Evolutionary conservation across 1,140 invertebrate genomes (phyloP), one percentile per base, ranked within the genome.

Genomic region (Apolygus lucorum): DNA sequence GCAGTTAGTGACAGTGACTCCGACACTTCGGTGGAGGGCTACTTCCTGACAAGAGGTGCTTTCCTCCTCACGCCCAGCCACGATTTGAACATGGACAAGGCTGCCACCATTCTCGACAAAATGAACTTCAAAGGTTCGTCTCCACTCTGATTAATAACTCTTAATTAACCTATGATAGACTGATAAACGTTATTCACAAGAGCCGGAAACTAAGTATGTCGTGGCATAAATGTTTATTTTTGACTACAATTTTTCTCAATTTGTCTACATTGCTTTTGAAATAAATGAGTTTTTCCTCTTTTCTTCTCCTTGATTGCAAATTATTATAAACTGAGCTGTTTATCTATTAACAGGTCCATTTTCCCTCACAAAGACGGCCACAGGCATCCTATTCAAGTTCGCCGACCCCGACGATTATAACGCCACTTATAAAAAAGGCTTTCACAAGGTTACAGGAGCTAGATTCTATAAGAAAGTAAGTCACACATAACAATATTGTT

Each of bases 371-470:
- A 91, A 90, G 81, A 92, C 90, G 0, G 90, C 90, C 68, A 92
- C 89, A 62, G 90, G 90, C n/a, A 91, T 92, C 74, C 82, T 91
- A 62, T 92, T 92, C 83, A 91, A 91, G 79, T 91, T 92, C 79
- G 90, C 88, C 72, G 87, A 88, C 77, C 88, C 88, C 74, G 90
- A 91, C 70, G 90, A 92, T 77, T 92, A 88, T 78, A 88, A 90
- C 78, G 87, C 88, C 76, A 89, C 91, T 42, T 91, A 87, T 81
- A 89, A 90, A 78, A 91, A 91, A 77, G 89, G 89, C 14, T 92
- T 92, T 79, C 90, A 91, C 78, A 90, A 90, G 81, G 89, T 91
- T 59, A 90, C 88, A 66, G 86, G 87, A 14, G 87, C 87, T 8
- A 82, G 87, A 67, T 89, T 88, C 76, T 89, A 90, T 79, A 87